These are phyloP conservation scores for Diadophis punctatus DNA, from an alignment of 2,113 vertebrate species.

Conservation along the genomic window DNA sequence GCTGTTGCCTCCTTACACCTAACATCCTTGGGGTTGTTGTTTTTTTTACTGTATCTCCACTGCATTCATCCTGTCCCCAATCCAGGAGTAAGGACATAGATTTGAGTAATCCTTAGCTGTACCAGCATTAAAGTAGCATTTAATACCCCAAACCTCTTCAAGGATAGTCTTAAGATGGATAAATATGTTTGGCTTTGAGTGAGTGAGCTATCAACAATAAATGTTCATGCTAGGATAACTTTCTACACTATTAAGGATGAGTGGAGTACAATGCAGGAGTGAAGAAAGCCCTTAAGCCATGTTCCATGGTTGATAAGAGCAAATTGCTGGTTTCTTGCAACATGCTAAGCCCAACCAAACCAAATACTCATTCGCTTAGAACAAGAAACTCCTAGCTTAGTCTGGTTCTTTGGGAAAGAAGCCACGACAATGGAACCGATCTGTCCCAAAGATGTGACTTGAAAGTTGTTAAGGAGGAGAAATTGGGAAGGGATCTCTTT, in stretches of 20 bases:
- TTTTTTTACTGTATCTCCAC: not conserved
- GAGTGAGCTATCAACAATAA: not conserved
- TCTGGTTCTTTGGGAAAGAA: not conserved
- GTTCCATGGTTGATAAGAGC: not conserved
- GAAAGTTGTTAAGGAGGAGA: conserved; percentile 30
- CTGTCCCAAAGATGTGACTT: not conserved
- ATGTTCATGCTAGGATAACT: not conserved
- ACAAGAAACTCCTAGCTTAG: not conserved
- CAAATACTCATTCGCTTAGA: not conserved
- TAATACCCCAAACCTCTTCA: not conserved
- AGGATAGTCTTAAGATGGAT: not conserved
- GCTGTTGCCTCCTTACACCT: not conserved
- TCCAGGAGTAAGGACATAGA: not conserved
- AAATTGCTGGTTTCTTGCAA: not conserved
- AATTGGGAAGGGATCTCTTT: conserved; percentile 32
- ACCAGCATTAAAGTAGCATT: not conserved
- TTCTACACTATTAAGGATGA: not conserved
- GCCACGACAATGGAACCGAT: not conserved
- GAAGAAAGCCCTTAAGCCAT: not conserved
- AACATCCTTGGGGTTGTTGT: not conserved
- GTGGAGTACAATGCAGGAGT: not conserved
- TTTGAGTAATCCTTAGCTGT: not conserved
- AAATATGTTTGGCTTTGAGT: not conserved
- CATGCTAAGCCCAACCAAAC: not conserved
- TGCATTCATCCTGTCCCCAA: not conserved